Evolutionary conservation across 2,113 vertebrate species (phyloP), one percentile per base, ranked within the genome.

Genomic region (Epinephelus lanceolatus): DNA sequence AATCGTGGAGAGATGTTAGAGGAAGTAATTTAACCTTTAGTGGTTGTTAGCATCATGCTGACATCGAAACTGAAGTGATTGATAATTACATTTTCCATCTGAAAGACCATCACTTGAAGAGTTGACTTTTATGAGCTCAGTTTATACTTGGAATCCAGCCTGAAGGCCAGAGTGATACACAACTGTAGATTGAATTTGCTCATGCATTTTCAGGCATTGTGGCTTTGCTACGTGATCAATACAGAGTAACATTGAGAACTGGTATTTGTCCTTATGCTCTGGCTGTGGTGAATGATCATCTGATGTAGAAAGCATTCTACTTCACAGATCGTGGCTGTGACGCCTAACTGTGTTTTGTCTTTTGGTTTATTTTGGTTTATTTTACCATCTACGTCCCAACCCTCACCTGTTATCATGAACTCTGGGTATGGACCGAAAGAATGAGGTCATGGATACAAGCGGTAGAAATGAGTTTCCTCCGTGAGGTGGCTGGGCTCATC

Each of bases 21-120:
- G 25, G 21, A 66, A 62, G 12, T 42, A 49, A n/a, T 78, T 77
- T 40, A 19, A 81, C n/a, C 18, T 63, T 76, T 45, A 57, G 17
- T 45, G 37, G 56, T 45, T 45, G 47, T 75, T 42, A 18, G 63
- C 62, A 27, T 69, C 25, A 37, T 1, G 18, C 15, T 49, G 69
- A 47, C 60, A 59, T 59, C 53, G 7, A 51, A 66, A 25, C 8
- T 71, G 25, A 68, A 49, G 13, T 68, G 53, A 68, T 8, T 77
- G 25, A 59, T 59, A n/a, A 33, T 63, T 75, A n/a, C 14, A 49
- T 4, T 18, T 9, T 25, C 51, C 66, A 40, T 77, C 33, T 77
- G n/a, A 69, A 67, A 61, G 74, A 12, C 12, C 23, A 19, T 60
- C 3, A 1, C 33, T 25, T 51, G 18, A 47, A 33, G 42, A 49